Percentiles rank a stretch among this genome's conserved stretches.
Evolutionary conservation across 1,140 invertebrate species (phyloP).

Genomic region (Daktulosphaira vitifoliae): DNA sequence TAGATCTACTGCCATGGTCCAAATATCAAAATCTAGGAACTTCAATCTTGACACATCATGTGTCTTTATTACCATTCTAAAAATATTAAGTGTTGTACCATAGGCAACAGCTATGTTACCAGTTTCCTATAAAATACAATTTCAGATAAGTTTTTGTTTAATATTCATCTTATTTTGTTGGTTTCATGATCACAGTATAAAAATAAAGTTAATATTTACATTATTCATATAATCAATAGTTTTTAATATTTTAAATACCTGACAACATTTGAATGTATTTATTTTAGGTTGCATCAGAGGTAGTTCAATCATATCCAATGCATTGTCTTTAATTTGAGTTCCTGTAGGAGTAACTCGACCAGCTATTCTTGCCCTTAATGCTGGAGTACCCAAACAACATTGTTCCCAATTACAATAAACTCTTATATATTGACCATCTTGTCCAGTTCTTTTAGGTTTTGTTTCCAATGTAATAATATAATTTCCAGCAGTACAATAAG

Average conservation of each 20-base stretch:
- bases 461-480: constrained; percentile 56
- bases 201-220: no score
- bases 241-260: constrained; percentile 43
- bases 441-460: constrained; percentile 49
- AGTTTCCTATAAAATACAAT: constrained; percentile 44
- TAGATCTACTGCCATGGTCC: constrained; percentile 46
- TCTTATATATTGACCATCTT: constrained; percentile 50
- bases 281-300: constrained; percentile 49
- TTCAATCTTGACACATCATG: constrained; percentile 55
- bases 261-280: constrained; percentile 53
- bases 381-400: constrained; percentile 46
- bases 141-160: no score
- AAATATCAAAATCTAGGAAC: constrained; percentile 58
- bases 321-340: constrained; percentile 37
- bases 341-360: constrained; percentile 55
- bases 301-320: constrained; percentile 59
- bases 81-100: constrained; percentile 48
- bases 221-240: no score
- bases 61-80: constrained; percentile 51
- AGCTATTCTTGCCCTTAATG: constrained; percentile 60
- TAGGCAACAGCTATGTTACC: constrained; percentile 54
- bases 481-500: constrained; percentile 44
- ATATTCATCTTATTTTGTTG: no score
- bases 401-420: constrained; percentile 56
- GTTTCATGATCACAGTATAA: no score